Base-by-base conservation (phyloP, 2,113 vertebrate genomes). In the Desmodus rotundus region DNA sequence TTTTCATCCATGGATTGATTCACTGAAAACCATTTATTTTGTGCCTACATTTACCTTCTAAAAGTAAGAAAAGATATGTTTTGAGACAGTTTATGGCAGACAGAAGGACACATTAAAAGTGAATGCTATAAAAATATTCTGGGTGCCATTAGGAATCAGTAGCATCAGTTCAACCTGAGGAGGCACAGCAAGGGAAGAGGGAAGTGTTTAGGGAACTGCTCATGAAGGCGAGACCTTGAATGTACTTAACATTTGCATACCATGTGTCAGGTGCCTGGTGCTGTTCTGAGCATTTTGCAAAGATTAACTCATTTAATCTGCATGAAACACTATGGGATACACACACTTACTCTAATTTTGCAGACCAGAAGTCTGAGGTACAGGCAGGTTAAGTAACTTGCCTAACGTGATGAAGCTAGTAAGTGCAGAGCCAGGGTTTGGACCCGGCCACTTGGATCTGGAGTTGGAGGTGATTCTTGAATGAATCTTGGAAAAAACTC, bases 391-490 rank as follows among this genome's bases (percentile, higher is more conserved):
- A 89, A 38, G 10, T 70, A 52, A 74, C 6, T 47, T 85, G 10
- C 38, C 47, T 82, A 22, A 13, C 11, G 7, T 76, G 54, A 41
- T 4, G 12, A 83, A 56, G 15, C 41, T 67, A 11, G 43, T 41
- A 28, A 92, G 41, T 89, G 5, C 54, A 87, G 85, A 94, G 56
- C 47, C 43, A 61, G 70, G 43, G 31, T 50, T 86, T 52, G 68
- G 58, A 61, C 7, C 2, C 47, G 13, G 41, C 6, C 26, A 0
- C 56, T 86, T 65, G 36, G 68, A 68, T 68, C 31, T 20, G 70
- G n/a, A 73, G 56, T 78, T 61, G 85, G 47, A 91, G 17, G 41
- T 56, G 72, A 70, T 85, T 95, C 86, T 96, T 90, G 24, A 92
- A 38, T 43, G 43, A 94, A 50, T 41, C 85, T 89, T 77, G 89